Percentiles rank a stretch among this genome's conserved stretches.
These are phyloP conservation scores for Discoglossus pictus DNA, from an alignment of 2,797 vertebrate species.

Conservation along the genomic window DNA sequence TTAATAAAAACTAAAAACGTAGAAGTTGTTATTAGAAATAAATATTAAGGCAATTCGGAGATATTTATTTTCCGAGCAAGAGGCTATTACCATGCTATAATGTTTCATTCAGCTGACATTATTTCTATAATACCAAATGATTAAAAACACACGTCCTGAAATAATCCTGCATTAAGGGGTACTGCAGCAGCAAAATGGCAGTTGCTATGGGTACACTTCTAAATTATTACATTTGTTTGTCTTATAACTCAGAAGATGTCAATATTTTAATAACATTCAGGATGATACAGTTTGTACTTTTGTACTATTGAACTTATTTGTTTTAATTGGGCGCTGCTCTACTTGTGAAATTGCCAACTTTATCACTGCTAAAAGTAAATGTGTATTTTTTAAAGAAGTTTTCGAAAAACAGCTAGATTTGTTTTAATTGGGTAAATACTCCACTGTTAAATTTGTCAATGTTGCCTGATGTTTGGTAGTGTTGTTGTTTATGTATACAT, in stretches of 20 bases:
- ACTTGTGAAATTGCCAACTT: background rate
- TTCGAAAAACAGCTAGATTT: no score
- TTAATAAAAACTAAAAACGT: background rate
- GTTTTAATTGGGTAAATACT: background rate
- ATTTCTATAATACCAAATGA: constrained; percentile 11
- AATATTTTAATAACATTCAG: constrained; percentile 33
- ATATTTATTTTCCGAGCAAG: background rate
- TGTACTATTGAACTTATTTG: constrained; percentile 1
- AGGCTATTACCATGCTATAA: background rate
- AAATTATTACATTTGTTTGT: constrained; percentile 34
- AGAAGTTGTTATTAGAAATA: background rate
- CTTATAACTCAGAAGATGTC: constrained; percentile 18
- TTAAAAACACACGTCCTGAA: constrained; percentile 23
- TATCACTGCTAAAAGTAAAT: background rate
- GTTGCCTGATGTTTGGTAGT: no score
- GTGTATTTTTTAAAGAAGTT: no score
- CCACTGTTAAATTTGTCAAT: background rate
- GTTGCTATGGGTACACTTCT: constrained; percentile 28
- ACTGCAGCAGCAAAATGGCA: constrained; percentile 11
- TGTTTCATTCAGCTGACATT: background rate
- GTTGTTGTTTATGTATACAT: no score
- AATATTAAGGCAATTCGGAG: background rate
- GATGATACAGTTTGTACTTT: constrained; percentile 10
- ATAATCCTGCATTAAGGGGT: constrained; percentile 2
- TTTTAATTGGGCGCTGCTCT: constrained; percentile 14